Base-by-base conservation (phyloP, 1,140 invertebrate species). In the Eufriesea mexicana region DNA sequence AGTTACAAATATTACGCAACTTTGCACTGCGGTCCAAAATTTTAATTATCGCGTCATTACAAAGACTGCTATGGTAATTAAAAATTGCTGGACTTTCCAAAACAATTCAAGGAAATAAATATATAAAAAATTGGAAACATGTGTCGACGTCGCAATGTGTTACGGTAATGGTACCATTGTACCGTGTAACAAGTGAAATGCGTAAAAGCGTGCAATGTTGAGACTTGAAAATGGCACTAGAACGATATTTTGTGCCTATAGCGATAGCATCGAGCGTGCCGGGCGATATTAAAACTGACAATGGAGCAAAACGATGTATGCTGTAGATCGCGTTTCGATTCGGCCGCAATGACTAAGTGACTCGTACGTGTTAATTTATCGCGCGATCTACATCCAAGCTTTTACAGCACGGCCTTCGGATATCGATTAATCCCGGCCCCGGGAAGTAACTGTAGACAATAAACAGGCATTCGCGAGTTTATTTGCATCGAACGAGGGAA, bases 331-430 rank as follows among this genome's bases (percentile, higher is more conserved):
- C 59, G n/a, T 23, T 6, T 8, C 67, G 77, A 79, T 79, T 51
- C 25, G 66, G 51, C 70, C 54, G 25, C 42, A 59, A 49, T 61
- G 67, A 61, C 77, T 79, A 71, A 79, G 67, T 79, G 70, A 79
- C 70, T 71, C 18, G 77, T 79, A 79, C 67, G 67, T 71, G 77
- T 71, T 79, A 79, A 79, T 79, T 79, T 79, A 79, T 79, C 77
- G 67, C 10, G 8, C 51, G 79, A 80, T 80, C 70, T 80, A 73
- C 79, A 80, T 80, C 72, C 79, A 66, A 35, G 70, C 70, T 73
- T 73, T 72, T 73, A 79, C 20, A 61, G 6, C 8, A 20, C 61
- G 55, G 23, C 70, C 70, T 73, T 80, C 61, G 79, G 49, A 51
- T 80, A 80, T 73, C 59, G 79, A 73, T 66, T 64, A 49, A 80